Evolutionary conservation across 2,113 vertebrate genomes (phyloP), one percentile per base, ranked within the genome.

Genomic region (Malurus elegans): DNA sequence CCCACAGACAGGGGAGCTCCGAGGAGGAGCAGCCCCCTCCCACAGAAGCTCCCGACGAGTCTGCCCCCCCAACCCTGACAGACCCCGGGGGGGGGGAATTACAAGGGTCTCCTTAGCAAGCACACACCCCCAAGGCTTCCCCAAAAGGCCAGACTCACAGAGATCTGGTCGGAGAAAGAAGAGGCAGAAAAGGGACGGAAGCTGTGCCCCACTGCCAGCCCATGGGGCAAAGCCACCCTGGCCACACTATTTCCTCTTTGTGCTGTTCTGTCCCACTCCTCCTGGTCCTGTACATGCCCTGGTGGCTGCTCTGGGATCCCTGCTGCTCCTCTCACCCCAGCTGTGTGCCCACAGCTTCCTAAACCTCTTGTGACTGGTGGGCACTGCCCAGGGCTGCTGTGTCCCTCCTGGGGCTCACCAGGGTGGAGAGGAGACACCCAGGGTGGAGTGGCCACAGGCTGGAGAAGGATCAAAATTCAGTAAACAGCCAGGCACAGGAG

Each of bases 131-230:
- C 12, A 23, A 9, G 17, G 38, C 36, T 44, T 29, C 60, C 66
- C 45, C 29, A 53, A 44, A 60, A 47, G 9, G 9, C 29, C 42
- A 24, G 62, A 44, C 14, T 44, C 0, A 0, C n/a, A 56, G 57
- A 0, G 2, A 14, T 14, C 53, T 5, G 12, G 8, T 10, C 0
- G 0, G 54, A 58, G 34, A 31, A 38, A 21, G n/a, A n/a, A 10
- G 2, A 88, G 32, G 50, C 34, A 50, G 57, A 29, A 50, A 38
- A 65, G 38, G 54, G 21, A 32, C 1, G 0, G 54, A 25, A 13
- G 34, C 2, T 10, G 14, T 25, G 58, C 48, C 53, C 7, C 4
- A 48, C 42, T 75, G 66, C 74, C 56, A 72, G 12, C 19, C 61
- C 0, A 0, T 4, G 40, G 40, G 28, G 19, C 54, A 34, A 45